Percentiles rank a stretch among this genome's conserved stretches.
These are phyloP conservation scores for Phorcus lineatus DNA, from an alignment of 2,888 invertebrate genomes.

Conservation along the genomic window DNA sequence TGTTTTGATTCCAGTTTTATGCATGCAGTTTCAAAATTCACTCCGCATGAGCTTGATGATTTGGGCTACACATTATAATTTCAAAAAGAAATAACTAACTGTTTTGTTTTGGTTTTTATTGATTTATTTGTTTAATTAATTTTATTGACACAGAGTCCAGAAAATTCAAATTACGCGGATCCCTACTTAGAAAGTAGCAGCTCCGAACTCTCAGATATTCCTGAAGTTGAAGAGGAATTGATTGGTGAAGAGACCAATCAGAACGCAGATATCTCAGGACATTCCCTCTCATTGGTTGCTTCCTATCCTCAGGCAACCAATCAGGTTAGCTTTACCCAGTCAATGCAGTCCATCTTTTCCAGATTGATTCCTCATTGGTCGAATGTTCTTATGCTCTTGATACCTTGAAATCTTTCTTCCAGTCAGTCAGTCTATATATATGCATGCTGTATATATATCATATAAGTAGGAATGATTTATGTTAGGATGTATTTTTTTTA, in stretches of 20 bases:
- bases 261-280: conserved; percentile 36
- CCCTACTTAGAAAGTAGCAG: conserved; percentile 56
- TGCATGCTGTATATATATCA: too few species aligned
- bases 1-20: not conserved
- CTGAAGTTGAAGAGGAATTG: conserved; percentile 76
- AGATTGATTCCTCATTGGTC: too few species aligned
- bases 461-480: too few species aligned
- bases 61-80: not conserved
- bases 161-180: conserved; percentile 39
- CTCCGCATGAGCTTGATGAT: not conserved
- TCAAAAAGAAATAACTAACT: not conserved
- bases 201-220: conserved; percentile 77
- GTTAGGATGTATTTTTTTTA: not conserved
- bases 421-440: too few species aligned
- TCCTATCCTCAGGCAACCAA: conserved; percentile 26
- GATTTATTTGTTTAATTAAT: conserved; percentile 24
- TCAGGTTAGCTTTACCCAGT: conserved; percentile 29
- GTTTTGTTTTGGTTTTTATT: conserved; percentile 8
- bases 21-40: not conserved
- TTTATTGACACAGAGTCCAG: conserved; percentile 37
- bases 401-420: too few species aligned
- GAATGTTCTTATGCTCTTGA: too few species aligned
- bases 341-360: too few species aligned
- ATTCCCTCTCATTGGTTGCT: conserved; percentile 41
- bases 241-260: conserved; percentile 52